A percentile compares a stretch with the other conserved stretches of the same genome.
Conservation (phyloP, 2,888 invertebrate species). For the Lutraria lutraria region DNA sequence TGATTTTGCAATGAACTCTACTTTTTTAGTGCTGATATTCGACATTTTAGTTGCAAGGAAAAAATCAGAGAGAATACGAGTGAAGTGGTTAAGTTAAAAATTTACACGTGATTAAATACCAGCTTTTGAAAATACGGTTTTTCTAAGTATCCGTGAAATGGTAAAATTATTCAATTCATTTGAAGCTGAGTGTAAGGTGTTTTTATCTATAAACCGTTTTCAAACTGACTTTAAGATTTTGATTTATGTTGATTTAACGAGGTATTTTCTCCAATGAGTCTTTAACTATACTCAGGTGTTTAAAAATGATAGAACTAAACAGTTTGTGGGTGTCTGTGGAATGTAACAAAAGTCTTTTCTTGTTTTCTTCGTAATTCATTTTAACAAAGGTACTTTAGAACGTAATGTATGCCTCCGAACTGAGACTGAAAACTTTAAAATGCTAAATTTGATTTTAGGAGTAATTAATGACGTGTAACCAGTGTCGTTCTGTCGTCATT, state of each 20-base stretch:
- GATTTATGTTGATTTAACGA: not conserved
- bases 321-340: not conserved
- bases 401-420: too few relatives aligned
- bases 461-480: too few relatives aligned
- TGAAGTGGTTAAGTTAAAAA: not conserved
- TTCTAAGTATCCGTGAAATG: not conserved
- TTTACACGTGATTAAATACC: not conserved
- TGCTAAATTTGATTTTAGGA: too few relatives aligned
- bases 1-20: not conserved
- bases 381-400: too few relatives aligned
- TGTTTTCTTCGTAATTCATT: not conserved
- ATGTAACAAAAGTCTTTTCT: not conserved
- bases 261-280: not conserved
- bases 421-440: too few relatives aligned
- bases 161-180: not conserved
- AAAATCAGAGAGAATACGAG: not conserved
- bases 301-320: not conserved
- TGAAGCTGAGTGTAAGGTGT: not conserved
- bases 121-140: constrained; percentile 1
- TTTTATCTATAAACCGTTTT: not conserved
- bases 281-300: not conserved
- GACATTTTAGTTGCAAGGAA: not conserved
- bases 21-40: not conserved
- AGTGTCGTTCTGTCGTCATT: too few relatives aligned
- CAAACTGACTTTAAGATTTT: not conserved